Percentiles rank a stretch among this genome's conserved stretches.
These are phyloP conservation scores for Ruditapes philippinarum DNA, from an alignment of 1,140 invertebrate species.

Conservation along the genomic window DNA sequence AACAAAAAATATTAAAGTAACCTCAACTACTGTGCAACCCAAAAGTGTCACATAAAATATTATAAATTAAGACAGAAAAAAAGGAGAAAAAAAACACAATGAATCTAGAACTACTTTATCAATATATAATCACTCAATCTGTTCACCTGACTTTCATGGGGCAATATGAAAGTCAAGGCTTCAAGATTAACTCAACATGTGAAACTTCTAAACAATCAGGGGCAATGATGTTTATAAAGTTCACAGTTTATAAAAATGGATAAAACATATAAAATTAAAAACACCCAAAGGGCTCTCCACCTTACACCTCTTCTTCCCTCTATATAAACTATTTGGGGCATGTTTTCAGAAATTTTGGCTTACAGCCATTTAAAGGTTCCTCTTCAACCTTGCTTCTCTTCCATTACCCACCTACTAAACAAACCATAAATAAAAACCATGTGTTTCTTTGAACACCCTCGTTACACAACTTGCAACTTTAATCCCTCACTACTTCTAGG, in stretches of 20 bases:
- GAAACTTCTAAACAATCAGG: slow-evolving; percentile 42
- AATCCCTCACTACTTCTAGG: too few relatives aligned
- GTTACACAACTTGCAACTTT: too few relatives aligned
- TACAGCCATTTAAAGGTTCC: neutral
- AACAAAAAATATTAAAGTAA: slow-evolving; percentile 38
- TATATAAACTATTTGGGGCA: neutral
- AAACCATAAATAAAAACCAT: neutral
- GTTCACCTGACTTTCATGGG: slow-evolving; percentile 1
- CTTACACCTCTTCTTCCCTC: neutral
- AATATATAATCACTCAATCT: slow-evolving; percentile 35
- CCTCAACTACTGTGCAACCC: slow-evolving; percentile 32
- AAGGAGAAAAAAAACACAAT: slow-evolving; percentile 11
- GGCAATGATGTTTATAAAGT: slow-evolving; percentile 40
- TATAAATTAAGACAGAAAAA: slow-evolving; percentile 52
- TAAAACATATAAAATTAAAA: slow-evolving; percentile 42
- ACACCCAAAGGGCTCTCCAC: neutral
- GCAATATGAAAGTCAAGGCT: slow-evolving; percentile 12
- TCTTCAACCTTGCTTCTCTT: neutral
- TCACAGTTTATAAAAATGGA: slow-evolving; percentile 36
- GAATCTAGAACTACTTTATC: slow-evolving; percentile 38
- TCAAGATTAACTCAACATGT: neutral
- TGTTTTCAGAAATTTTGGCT: neutral
- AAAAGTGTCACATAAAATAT: slow-evolving; percentile 40
- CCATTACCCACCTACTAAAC: neutral
- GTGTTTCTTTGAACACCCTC: too few relatives aligned